Base-by-base conservation (phyloP, 2,888 invertebrate species). In the Callimorpha dominula region DNA sequence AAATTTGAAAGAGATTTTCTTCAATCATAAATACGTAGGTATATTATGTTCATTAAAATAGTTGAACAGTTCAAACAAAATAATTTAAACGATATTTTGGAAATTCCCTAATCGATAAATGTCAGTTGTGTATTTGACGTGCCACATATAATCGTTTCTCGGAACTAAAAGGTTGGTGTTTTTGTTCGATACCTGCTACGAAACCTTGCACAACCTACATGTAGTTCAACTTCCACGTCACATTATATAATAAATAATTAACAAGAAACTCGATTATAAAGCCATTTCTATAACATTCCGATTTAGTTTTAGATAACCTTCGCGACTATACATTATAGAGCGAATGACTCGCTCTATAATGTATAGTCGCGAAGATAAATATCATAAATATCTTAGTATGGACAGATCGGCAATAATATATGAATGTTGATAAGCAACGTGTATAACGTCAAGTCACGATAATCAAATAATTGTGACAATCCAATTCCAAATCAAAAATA, bases 71-170 rank as follows among this genome's bases (percentile, higher is more conserved):
- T 14, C 60, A 31, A 60, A 60, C 0, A 31, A 60, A 60, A 60
- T 60, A 14, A 14, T 60, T 31, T 31, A 31, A 20, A 60, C 14
- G 12, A 60, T 60, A 31, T 60, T 14, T 31, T 31, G 31, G 60
- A 60, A 60, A 31, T 60, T 14, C 60, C 14, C 31, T 14, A 60
- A 60, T 60, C 60, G 60, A 52, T 67, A 52, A 67, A 67, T 54
- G 52, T 40, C 50, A 67, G 14, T 17, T 52, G 66, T 66, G 40
- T 42, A n/a, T 52, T 42, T 66, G 73, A 68, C 67, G 57, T 74
- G 63, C 31, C 43, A 68, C 49, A 62, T 43, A 17, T 74, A 31
- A 70, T 68, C 42, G 9, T 75, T 80, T 75, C 73, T 80, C 54
- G 68, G 81, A 75, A 80, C 70, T 81, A 46, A 46, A 49, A 31